Evolutionary conservation across 1,140 invertebrate species (phyloP).

Genomic region (Halesus radiatus): DNA sequence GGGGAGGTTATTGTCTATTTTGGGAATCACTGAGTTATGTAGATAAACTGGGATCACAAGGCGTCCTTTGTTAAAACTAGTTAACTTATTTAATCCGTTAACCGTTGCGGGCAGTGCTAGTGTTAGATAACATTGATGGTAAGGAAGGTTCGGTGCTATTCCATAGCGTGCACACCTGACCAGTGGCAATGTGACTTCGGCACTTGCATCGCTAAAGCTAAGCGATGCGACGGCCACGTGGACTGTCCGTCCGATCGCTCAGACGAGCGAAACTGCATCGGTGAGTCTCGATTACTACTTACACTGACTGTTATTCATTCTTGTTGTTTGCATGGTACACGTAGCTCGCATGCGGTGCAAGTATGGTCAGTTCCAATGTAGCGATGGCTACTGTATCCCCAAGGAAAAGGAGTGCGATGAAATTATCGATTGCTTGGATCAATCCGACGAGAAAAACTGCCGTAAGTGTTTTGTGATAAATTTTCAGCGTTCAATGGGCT

Average conservation of each 20-base stretch:
- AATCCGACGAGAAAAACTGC: slow-evolving; percentile 93
- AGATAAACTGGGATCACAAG: no score
- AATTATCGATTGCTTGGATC: slow-evolving; percentile 88
- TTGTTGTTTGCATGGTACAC: slow-evolving; percentile 27
- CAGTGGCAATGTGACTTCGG: slow-evolving; percentile 75
- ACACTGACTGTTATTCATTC: not conserved
- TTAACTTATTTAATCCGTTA: no score
- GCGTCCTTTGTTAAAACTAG: no score
- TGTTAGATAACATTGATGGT: no score
- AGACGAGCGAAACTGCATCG: slow-evolving; percentile 79
- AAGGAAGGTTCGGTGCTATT: not conserved
- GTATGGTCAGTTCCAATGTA: slow-evolving; percentile 87
- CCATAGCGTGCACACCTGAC: slow-evolving; percentile 71
- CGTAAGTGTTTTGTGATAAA: slow-evolving; percentile 73
- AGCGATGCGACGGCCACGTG: slow-evolving; percentile 75
- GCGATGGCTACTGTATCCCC: slow-evolving; percentile 90
- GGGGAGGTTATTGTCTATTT: no score
- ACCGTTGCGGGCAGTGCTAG: no score
- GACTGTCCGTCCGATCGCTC: slow-evolving; percentile 80
- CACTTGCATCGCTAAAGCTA: slow-evolving; percentile 73
- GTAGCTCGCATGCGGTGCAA: slow-evolving; percentile 60
- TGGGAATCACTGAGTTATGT: no score
- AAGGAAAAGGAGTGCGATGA: slow-evolving; percentile 94
- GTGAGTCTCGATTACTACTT: slow-evolving; percentile 65
- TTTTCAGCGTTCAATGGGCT: not conserved